Evolutionary conservation across 2,113 vertebrate genomes (phyloP), one percentile per base, ranked within the genome.

Genomic region (Leptobrachium leishanense): DNA sequence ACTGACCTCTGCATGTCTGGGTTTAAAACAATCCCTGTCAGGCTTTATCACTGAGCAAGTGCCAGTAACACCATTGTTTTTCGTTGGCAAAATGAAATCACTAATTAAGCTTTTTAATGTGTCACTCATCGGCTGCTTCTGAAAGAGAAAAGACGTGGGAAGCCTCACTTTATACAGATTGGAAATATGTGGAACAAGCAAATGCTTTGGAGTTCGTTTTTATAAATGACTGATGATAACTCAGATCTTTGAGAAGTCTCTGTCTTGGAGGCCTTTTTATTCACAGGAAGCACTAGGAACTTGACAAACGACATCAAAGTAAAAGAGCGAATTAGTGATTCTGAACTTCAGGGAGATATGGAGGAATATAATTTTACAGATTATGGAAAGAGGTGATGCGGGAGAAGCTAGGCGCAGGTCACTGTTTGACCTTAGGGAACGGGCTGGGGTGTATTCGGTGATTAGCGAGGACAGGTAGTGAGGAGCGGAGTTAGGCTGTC

Each of bases 351-450:
- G 78, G 86, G 82, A 84, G 53, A 88, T 77, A 76, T 84, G 67
- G 83, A 81, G 62, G 20, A 31, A 31, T 77, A 82, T 1, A 73
- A 84, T 84, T 88, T 88, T 82, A 86, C 67, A 84, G 85, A 84
- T 31, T 31, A 31, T 31, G 20, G 20, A 31, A 31, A 31, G 20
- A 31, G 20, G 20, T 31, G 20, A 31, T 31, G 20, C 20, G 1
- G 20, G 20, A 31, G 20, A 31, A 0, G 20, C 20, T 31, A 31
- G 20, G 20, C 20, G 20, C 20, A 31, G 20, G 20, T 31, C 20
- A 31, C 20, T 31, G 20, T 31, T 31, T 31, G 20, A 31, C 20
- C 20, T 31, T 31, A 31, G 20, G 20, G 20, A 31, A 31, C 20
- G 20, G 20, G 20, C 20, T 31, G 20, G 20, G 20, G 20, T 31